Conservation (phyloP, 64 coral and sea anemone species). For the Stichodactyla helianthus region DNA sequence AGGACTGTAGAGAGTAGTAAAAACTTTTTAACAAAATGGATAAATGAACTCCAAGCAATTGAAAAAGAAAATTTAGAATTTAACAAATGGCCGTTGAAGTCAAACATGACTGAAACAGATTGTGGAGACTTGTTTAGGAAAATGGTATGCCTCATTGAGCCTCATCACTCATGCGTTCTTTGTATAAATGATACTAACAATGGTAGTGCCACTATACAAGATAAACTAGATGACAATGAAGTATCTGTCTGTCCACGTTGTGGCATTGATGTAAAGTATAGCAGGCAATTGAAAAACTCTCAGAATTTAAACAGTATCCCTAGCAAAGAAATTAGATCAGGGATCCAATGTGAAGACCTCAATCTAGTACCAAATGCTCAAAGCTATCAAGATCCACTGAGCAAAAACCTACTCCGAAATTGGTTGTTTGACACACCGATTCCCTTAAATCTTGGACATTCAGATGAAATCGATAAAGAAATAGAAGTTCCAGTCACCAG, state of each 20-base stretch:
- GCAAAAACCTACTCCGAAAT: constrained; percentile 60
- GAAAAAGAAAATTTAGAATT: neutral
- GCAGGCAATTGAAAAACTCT: constrained; percentile 18
- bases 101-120: neutral
- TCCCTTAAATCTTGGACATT: constrained; percentile 25
- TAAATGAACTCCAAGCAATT: neutral
- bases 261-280: constrained; percentile 45
- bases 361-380: neutral
- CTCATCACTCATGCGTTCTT: constrained; percentile 54
- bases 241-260: constrained; percentile 35
- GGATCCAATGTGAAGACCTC: neutral
- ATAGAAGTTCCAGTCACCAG: neutral
- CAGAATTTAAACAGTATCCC: neutral
- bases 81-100: neutral
- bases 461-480: neutral
- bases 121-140: constrained; percentile 18
- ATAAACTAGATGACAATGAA: neutral
- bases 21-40: neutral
- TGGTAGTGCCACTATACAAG: neutral
- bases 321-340: neutral
- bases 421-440: constrained; percentile 52
- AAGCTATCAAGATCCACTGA: constrained; percentile 58
- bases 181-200: constrained; percentile 12
- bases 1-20: neutral
- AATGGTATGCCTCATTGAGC: neutral